Evolutionary conservation across 1,140 invertebrate species (phyloP), one percentile per base, ranked within the genome.

Genomic region (Battus philenor): DNA sequence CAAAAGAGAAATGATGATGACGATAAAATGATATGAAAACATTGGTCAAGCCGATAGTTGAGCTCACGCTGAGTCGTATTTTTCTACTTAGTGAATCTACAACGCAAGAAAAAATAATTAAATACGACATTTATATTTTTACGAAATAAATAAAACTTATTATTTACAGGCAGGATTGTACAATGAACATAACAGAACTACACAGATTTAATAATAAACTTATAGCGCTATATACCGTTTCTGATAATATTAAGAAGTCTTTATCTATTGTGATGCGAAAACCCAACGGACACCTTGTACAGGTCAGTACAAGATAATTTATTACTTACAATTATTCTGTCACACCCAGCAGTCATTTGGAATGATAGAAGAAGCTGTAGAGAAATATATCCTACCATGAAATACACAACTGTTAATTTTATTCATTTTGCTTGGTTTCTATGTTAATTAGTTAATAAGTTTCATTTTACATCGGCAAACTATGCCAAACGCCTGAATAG

Each of bases 261-360:
- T 22, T 80, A 26, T 55, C 68, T 7, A 44, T 80, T 10, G 39
- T 39, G 3, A 18, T 79, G 11, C 20, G 59, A 10, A 70, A 68
- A 52, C 59, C 68, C 1, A 65, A 50, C 29, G 66, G 62, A n/a
- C 38, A 61, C 9, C 58, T 51, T 11, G 52, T 79, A 10, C 51
- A 73, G 63, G 75, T 79, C 58, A 46, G 24, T 41, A 17, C 12
- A 12, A n/a, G n/a, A n/a, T n/a, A n/a, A n/a, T n/a, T n/a, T n/a
- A n/a, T n/a, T n/a, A n/a, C n/a, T n/a, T n/a, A n/a, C n/a, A n/a
- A n/a, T n/a, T n/a, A n/a, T n/a, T n/a, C n/a, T n/a, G n/a, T n/a
- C n/a, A n/a, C n/a, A n/a, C n/a, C n/a, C n/a, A n/a, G n/a, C n/a
- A 15, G 20, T 4, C 7, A 7, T 7, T n/a, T 11, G 2, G 39